Evolutionary conservation across 2,888 invertebrate genomes (phyloP).

Genomic region (Blastobasis lacticolella): DNA sequence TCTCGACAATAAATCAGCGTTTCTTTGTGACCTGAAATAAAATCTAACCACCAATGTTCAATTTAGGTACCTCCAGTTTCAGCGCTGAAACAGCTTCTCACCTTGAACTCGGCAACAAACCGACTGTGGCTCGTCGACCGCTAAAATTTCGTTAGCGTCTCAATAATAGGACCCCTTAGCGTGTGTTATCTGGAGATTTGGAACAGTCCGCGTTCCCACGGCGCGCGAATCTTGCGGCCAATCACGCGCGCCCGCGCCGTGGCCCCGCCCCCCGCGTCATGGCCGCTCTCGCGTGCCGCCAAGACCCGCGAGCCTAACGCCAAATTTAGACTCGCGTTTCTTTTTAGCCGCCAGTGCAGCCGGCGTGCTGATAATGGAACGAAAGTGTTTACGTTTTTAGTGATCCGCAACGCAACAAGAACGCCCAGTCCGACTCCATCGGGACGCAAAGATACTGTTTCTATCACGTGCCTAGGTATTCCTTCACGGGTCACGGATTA

Average conservation of each 20-base stretch:
- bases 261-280: conserved; percentile 62
- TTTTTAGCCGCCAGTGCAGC: conserved; percentile 23
- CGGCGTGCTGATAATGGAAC: conserved; percentile 2
- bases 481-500: too few species aligned
- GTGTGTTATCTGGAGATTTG: conserved; percentile 21
- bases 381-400: not conserved
- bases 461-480: too few species aligned
- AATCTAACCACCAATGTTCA: too few species aligned
- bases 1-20: too few species aligned
- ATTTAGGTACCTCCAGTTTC: too few species aligned
- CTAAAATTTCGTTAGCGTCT: too few species aligned
- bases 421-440: not conserved
- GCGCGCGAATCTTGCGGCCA: conserved; percentile 53
- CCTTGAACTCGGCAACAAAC: too few species aligned
- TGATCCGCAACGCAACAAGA: not conserved
- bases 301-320: conserved; percentile 50
- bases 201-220: conserved; percentile 32
- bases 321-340: conserved; percentile 58
- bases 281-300: conserved; percentile 44
- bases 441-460: too few species aligned
- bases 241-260: conserved; percentile 44
- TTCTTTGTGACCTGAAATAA: too few species aligned
- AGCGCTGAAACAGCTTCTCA: too few species aligned
- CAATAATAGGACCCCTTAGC: too few species aligned
- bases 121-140: too few species aligned